Evolutionary conservation across 1,140 invertebrate genomes (phyloP).

Genomic region (Zaprionus lachaisei): DNA sequence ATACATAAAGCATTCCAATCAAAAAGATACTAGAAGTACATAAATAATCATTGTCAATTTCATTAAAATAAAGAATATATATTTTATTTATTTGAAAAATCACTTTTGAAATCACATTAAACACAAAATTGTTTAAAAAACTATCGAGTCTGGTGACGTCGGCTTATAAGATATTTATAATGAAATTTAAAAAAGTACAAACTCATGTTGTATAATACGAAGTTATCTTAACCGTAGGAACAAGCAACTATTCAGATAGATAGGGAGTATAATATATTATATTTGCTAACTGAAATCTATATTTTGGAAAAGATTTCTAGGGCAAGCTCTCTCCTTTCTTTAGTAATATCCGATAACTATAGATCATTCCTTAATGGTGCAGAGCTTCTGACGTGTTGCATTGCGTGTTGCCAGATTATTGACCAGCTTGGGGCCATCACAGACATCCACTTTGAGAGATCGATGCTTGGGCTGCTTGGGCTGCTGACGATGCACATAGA

Average conservation of each 20-base stretch:
- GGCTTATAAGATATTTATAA: background rate
- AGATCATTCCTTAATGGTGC: conserved; percentile 75
- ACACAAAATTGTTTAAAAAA: conserved; percentile 13
- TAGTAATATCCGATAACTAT: background rate
- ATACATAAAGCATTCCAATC: background rate
- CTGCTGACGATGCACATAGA: conserved; percentile 85
- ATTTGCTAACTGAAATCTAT: background rate
- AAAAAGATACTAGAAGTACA: background rate
- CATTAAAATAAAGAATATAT: conserved; percentile 7
- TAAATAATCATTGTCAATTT: background rate
- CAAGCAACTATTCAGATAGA: conserved; percentile 18
- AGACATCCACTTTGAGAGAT: conserved; percentile 19
- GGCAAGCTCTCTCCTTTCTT: background rate
- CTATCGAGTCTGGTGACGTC: background rate
- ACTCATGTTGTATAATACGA: conserved; percentile 24
- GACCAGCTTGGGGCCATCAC: conserved; percentile 33
- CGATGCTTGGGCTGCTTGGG: conserved; percentile 41
- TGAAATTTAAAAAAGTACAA: background rate
- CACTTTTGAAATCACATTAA: conserved; percentile 46
- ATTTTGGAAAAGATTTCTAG: conserved; percentile 1
- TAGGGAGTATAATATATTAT: background rate
- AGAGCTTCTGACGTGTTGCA: conserved; percentile 62
- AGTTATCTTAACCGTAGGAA: conserved; percentile 21
- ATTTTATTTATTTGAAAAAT: conserved; percentile 38
- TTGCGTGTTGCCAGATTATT: conserved; percentile 49